Evolutionary conservation across 2,797 vertebrate species (phyloP).

Genomic region (Tenualosa thibaudeaui): DNA sequence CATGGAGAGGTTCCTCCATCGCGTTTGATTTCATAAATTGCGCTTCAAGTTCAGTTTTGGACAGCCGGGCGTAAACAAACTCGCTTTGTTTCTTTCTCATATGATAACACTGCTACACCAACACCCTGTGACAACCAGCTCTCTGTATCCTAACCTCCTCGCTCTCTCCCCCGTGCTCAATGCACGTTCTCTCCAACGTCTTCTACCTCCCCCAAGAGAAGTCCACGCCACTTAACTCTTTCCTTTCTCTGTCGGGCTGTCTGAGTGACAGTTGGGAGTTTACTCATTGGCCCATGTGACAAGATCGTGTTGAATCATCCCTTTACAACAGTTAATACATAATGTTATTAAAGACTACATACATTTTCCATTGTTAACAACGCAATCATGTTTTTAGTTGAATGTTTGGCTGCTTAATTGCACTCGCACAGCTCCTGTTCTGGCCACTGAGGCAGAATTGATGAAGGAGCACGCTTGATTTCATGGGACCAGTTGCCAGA

Average conservation of each 20-base stretch:
- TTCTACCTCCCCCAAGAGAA: neutral
- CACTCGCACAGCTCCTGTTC: neutral
- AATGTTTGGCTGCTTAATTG: too few relatives aligned
- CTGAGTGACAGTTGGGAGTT: neutral
- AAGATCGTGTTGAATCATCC: neutral
- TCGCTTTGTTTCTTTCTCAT: neutral
- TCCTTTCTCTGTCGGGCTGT: neutral
- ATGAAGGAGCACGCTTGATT: neutral
- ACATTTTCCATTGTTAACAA: neutral
- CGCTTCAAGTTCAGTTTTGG: neutral
- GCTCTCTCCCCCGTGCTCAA: neutral
- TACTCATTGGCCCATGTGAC: neutral
- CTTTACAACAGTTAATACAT: neutral
- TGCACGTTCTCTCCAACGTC: neutral
- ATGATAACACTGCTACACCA: slow-evolving; percentile 4
- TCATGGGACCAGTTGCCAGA: neutral
- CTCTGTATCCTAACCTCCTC: slow-evolving; percentile 14
- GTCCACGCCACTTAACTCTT: slow-evolving; percentile 4
- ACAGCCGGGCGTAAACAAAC: neutral
- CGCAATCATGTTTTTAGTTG: neutral
- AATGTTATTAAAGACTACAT: neutral
- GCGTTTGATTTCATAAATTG: neutral
- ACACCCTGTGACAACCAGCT: slow-evolving; percentile 3
- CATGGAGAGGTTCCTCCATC: slow-evolving; percentile 45
- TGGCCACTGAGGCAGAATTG: neutral